Evolutionary conservation across 2,113 vertebrate genomes (phyloP), one percentile per base, ranked within the genome.

Genomic region (Xyliphius kryptos): DNA sequence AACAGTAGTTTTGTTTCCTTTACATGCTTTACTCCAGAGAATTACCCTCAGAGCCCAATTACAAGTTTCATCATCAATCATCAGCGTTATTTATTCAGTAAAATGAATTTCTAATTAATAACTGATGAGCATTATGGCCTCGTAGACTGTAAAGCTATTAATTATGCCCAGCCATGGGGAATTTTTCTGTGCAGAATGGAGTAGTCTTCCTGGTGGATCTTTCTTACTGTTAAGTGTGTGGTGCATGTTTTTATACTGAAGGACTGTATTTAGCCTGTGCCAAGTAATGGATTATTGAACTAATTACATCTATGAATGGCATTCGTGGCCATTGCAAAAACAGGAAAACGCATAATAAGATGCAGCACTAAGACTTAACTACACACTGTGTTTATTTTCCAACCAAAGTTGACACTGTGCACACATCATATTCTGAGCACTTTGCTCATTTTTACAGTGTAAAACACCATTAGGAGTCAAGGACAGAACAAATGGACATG

Each of bases 91-190:
- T 98, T 98, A 97, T 97, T 95, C 92, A 95, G 90, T 83, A 88
- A 95, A 95, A 93, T 91, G 91, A 94, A 96, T 94, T 97, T 91
- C 91, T 97, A 97, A 97, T 98, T 98, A 98, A 98, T 98, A 97
- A 97, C 96, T 97, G 92, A 98, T 98, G 93, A 95, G 91, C 93
- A 91, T 97, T 94, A 93, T 94, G 92, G 92, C 92, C 92, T 94
- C 85, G 83, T 94, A 92, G 88, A 87, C 88, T 90, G 88, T 88
- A 90, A 88, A 84, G 85, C 91, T 90, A 96, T 97, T 95, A 92
- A 97, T 97, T 97, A 95, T 81, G 69, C 82, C 74, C 87, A 90
- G 90, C 91, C 88, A 88, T 82, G 77, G 89, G 87, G 89, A 91
- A 89, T 89, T 85, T 86, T 75, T 72, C 10, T 70, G 83, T 80